Evolutionary conservation across 2,113 vertebrate species (phyloP), one percentile per base, ranked within the genome.

Genomic region (Catharus minimus): DNA sequence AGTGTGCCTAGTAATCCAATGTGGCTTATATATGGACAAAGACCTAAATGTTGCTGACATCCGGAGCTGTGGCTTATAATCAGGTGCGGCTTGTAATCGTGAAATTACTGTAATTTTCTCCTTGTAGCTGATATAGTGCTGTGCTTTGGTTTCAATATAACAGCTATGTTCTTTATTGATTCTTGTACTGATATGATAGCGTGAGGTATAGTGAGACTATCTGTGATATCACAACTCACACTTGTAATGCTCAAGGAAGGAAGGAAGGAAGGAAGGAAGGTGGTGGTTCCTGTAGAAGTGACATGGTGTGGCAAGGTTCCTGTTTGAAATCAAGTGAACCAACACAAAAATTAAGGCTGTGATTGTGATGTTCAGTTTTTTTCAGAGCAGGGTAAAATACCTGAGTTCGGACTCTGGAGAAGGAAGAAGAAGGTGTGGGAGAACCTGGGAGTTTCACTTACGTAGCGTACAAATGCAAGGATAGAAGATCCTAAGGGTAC

Each of bases 381-480:
- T 60, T 33, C 41, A 30, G 5, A 81, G 9, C 5, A 33, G 11
- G 7, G 3, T 65, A 30, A 65, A 61, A 69, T 50, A 36, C 21
- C 6, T 26, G 9, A 3, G 4, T 69, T 74, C 22, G 52, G 18
- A 26, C 27, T 49, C 9, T 32, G n/a, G 13, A 7, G 4, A 58
- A 17, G 13, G 5, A 43, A 68, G 18, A 94, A 32, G 0, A 0
- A 14, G 21, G 6, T 30, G 4, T 5, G 22, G 30, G 33, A 61
- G 30, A 67, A 32, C 38, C 24, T 67, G 10, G 20, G 30, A 67
- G 5, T n/a, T 75, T 33, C 18, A 46, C 71, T 71, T 82, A 26
- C 0, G 0, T 14, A 46, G 10, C 4, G 0, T 60, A 15, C 7
- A 39, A 46, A 50, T 7, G 7, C 14, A 64, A 9, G 13, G 6